Evolutionary conservation across 2,888 invertebrate species (phyloP).

Genomic region (Scaeva pyrastri): DNA sequence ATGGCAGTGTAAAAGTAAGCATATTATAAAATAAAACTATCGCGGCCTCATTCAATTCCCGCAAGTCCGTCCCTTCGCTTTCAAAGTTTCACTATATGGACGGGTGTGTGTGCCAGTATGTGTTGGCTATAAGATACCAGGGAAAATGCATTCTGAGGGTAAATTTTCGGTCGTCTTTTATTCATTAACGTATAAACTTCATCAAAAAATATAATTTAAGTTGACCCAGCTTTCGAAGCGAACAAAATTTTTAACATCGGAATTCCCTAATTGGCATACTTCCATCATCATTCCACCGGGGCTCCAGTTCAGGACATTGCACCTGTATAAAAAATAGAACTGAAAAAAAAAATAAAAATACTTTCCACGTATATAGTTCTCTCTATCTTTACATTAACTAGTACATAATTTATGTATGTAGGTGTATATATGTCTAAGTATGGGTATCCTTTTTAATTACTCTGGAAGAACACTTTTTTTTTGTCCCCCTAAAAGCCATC

Average conservation of each 20-base stretch:
- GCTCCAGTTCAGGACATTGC: constrained; percentile 27
- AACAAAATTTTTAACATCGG: constrained; percentile 1
- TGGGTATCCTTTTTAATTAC: neutral
- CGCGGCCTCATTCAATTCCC: neutral
- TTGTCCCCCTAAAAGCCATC: neutral
- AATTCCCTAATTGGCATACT: constrained; percentile 14
- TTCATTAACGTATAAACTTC: neutral
- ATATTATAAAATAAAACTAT: no score
- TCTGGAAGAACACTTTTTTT: neutral
- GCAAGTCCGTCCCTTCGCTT: neutral
- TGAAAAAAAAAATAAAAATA: constrained; percentile 8
- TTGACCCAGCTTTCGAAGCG: neutral
- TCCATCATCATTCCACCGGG: neutral
- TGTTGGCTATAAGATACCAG: neutral
- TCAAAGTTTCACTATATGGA: neutral
- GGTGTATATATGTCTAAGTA: no score
- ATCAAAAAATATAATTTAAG: constrained; percentile 21
- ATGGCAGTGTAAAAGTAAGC: no score
- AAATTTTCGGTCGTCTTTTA: neutral
- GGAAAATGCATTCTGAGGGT: neutral
- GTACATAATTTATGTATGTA: neutral
- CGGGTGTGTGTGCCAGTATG: constrained; percentile 2
- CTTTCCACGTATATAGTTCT: no score
- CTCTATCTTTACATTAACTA: no score
- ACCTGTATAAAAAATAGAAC: neutral